Evolutionary conservation across 1,140 invertebrate genomes (phyloP), one percentile per base, ranked within the genome.

Genomic region (Goniozus legneri): DNA sequence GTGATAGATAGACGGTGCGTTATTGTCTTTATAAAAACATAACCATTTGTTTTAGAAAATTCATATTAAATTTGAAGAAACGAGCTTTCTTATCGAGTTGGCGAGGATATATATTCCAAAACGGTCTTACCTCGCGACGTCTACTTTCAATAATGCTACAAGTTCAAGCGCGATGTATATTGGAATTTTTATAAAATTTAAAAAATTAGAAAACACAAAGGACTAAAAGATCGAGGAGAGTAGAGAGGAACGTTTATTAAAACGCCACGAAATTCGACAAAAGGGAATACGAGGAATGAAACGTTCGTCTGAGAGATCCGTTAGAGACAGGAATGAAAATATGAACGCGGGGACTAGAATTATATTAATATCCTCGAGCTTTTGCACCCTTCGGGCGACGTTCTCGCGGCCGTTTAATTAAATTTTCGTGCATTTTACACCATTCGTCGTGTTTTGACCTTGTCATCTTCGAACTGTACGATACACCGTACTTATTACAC

Each of bases 21-120:
- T 73, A 72, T 72, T 71, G 72, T 75, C 72, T 73, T 73, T 71
- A 73, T 64, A 71, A 73, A 71, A 71, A 67, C 62, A 72, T 73
- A 71, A 73, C 69, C 66, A 70, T 73, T 72, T 65, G 58, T 75
- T 73, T 71, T 65, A 65, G 60, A 66, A 15, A 64, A 62, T 58
- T 58, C 56, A 55, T 66, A 67, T 65, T 64, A 63, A 62, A 61
- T 50, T 47, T 45, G 54, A 50, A 41, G 46, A 21, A n/a, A n/a
- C n/a, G n/a, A n/a, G n/a, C n/a, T n/a, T n/a, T n/a, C n/a, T n/a
- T n/a, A n/a, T n/a, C n/a, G n/a, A n/a, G n/a, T n/a, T n/a, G n/a
- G n/a, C n/a, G n/a, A n/a, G n/a, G n/a, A n/a, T n/a, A n/a, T n/a
- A n/a, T n/a, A n/a, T n/a, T n/a, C n/a, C n/a, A n/a, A n/a, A n/a